Base-by-base conservation (phyloP, 2,797 vertebrate genomes). In the Danio choprae region DNA sequence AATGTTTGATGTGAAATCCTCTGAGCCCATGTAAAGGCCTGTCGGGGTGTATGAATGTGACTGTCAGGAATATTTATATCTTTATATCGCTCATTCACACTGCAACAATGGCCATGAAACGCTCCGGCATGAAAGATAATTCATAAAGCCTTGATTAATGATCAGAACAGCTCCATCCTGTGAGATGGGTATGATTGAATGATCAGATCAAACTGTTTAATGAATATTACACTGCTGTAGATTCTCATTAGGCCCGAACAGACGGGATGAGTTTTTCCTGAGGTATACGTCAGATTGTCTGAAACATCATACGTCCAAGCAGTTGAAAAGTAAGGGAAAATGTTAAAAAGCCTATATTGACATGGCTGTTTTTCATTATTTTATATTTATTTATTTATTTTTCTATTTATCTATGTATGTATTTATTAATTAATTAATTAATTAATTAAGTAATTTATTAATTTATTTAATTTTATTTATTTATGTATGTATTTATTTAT, bases 201-300 rank as follows among this genome's bases (percentile, higher is more conserved):
- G 71, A 60, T 60, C 56, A 74, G 71, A 60, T 60, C 56, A 74
- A 62, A 60, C 41, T 13, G 22, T 48, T 50, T 62, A 74, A 74
- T 74, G 56, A 60, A 18, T 8, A n/a, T 60, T 36, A 44, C 20
- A 38, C 43, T 74, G 22, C 11, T 48, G 56, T 60, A 74, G 22
- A 36, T 74, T 44, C 22, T 15, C 71, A 48, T 74, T 29, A 18
- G 16, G 53, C 12, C 15, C 18, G 9, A 20, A 18, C 6, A 2
- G 67, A 69, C 29, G 18, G 16, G 67, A 53, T 29, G 51, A 18
- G 16, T 70, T 70, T 13, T 70, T 16, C 16, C 48, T 40, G 6
- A 70, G 9, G 29, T 29, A 50, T 1, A 29, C 29, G 13, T 48
- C 5, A 38, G 29, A 36, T 60, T 29, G 29, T 29, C 29, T 29